phyloP scores from a whole-genome alignment of 2,113 vertebrate genomes.

The Neoarius graeffei region DNA sequence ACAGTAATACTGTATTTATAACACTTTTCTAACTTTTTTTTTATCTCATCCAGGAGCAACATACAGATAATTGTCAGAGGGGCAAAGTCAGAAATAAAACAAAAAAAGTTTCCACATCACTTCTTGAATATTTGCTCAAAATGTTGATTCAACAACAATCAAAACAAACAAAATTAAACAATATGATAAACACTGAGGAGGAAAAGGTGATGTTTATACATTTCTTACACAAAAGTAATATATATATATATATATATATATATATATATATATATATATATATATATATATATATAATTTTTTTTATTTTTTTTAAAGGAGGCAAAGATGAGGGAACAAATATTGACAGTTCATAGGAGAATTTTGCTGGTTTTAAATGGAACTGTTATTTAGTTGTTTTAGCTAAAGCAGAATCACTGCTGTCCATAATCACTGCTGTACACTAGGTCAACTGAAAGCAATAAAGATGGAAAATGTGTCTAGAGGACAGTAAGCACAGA shows the following conservation, averaged over 20 bases:
- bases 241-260: too few relatives aligned
- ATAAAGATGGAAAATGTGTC: conserved; percentile 23
- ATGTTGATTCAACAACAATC: conserved; percentile 48
- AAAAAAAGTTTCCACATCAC: conserved; percentile 66
- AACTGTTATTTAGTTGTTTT: conserved; percentile 39
- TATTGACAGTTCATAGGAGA: conserved; percentile 34
- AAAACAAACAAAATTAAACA: conserved; percentile 48
- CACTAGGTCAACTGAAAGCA: conserved; percentile 44
- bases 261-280: too few relatives aligned
- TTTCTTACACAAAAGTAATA: conserved; percentile 35
- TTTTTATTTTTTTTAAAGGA: conserved; percentile 23
- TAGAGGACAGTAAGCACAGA: conserved; percentile 40
- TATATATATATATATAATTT: too few relatives aligned
- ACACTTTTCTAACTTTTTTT: conserved; percentile 66
- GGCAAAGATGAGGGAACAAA: conserved; percentile 35
- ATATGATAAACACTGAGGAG: conserved; percentile 44
- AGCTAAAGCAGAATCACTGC: conserved; percentile 52
- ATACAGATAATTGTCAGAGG: conserved; percentile 78
- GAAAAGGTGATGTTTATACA: conserved; percentile 42
- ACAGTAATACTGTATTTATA: conserved; percentile 84
- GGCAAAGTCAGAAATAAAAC: conserved; percentile 58
- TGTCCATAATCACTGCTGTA: conserved; percentile 48
- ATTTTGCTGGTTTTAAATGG: conserved; percentile 13
- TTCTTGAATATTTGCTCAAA: conserved; percentile 49
- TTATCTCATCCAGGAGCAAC: conserved; percentile 80